Evolutionary conservation across 2,797 vertebrate species (phyloP), one percentile per base, ranked within the genome.

Genomic region (Leptodactylus fallax): DNA sequence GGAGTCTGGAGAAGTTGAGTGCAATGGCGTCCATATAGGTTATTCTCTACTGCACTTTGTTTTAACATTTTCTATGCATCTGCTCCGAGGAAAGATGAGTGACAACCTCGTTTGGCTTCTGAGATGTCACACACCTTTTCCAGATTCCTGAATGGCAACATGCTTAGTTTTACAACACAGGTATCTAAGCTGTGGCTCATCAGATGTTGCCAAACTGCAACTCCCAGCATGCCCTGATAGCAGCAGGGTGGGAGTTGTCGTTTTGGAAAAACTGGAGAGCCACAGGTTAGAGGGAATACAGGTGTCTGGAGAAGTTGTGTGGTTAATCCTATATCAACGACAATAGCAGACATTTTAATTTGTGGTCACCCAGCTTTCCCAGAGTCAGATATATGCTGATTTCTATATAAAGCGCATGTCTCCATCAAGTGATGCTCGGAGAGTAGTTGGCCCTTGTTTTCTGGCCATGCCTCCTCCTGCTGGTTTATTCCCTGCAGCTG

Each of bases 401-500:
- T n/a, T n/a, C 14, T 14, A 7, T 5, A 36, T 36, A 36, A 4
- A 36, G 36, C 2, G 36, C 36, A 36, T 1, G 36, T 36, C 36
- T 36, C 2, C 2, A 36, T 36, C 36, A 36, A 2, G 25, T 16
- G 27, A 51, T 19, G 0, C 71, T n/a, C 71, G 19, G 9, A 74
- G 45, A 8, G 45, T 72, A 2, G 36, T n/a, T 5, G 7, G 90
- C 27, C n/a, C 76, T 80, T 36, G 91, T 91, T 94, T 94, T 93
- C 92, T 90, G 92, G 67, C 10, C n/a, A n/a, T 90, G 88, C 93
- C 95, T 94, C 94, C 94, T 93, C 93, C 93, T 81, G 93, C 92
- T 92, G 45, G 93, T 96, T 96, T 95, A 95, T 95, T 96, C 93
- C 92, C 93, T 93, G 93, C 94, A 95, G 95, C 94, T 96, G 95